Evolutionary conservation across 2,797 vertebrate genomes (phyloP).

Genomic region (Gymnoscopelus braueri): DNA sequence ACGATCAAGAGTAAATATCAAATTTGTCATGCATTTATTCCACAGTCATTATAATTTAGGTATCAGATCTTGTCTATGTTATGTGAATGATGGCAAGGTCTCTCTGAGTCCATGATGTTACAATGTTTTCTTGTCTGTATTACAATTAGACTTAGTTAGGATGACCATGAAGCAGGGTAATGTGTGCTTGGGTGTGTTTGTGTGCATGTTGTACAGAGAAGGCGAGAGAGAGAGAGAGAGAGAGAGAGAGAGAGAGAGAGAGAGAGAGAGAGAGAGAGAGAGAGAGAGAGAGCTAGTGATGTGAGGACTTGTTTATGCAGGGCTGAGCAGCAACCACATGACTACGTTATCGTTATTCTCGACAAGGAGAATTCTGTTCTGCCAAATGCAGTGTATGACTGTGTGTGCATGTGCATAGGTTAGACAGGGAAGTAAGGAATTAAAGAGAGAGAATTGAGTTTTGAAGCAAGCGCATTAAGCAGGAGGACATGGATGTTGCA

Average conservation of each 20-base stretch:
- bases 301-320: constrained; percentile 39
- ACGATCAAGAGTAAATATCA: no score
- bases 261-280: constrained; percentile 11
- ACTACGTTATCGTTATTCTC: constrained; percentile 30
- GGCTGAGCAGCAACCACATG: constrained; percentile 26
- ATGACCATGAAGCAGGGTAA: neutral
- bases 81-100: no score
- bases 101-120: no score
- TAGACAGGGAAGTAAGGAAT: no score
- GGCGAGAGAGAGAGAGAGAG: neutral
- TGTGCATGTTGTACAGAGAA: neutral
- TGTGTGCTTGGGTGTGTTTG: neutral
- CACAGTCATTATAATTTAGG: constrained; percentile 41
- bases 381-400: constrained; percentile 3
- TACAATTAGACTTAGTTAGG: neutral
- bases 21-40: no score
- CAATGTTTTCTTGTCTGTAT: no score
- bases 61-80: constrained; percentile 29
- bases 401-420: constrained; percentile 6
- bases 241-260: neutral
- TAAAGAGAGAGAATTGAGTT: no score
- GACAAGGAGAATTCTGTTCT: neutral
- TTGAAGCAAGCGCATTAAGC: constrained; percentile 13
- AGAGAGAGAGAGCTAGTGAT: neutral
- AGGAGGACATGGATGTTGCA: constrained; percentile 8